Evolutionary conservation across 2,888 invertebrate genomes (phyloP).

Genomic region (Linnaemya vulpina): DNA sequence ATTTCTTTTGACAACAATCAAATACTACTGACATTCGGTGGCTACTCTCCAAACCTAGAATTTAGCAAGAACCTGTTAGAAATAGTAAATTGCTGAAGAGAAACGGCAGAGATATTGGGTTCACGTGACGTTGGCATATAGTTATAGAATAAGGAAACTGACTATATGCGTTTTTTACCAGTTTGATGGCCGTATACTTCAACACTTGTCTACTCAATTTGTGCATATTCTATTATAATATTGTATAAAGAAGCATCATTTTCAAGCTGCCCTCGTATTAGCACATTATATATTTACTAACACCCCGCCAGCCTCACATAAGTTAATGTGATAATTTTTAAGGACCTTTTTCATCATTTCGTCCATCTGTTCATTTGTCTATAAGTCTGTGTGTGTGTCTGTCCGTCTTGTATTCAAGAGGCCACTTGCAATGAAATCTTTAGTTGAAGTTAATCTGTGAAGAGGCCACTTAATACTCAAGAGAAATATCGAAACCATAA

Average conservation of each 20-base stretch:
- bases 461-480: constrained; percentile 50
- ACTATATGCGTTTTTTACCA: background rate
- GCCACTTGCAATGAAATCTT: constrained; percentile 11
- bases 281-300: constrained; percentile 3
- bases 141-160: too few species aligned
- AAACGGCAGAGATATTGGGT: too few species aligned
- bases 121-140: too few species aligned
- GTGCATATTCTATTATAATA: background rate
- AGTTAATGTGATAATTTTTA: constrained; percentile 14
- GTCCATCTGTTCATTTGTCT: background rate
- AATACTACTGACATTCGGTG: too few species aligned
- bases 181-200: background rate
- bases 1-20: too few species aligned
- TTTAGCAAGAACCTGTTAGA: too few species aligned
- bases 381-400: background rate
- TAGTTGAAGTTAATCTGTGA: constrained; percentile 25
- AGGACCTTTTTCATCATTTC: constrained; percentile 17
- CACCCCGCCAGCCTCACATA: constrained; percentile 6
- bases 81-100: too few species aligned
- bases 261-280: background rate
- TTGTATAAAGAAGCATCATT: background rate
- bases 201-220: background rate
- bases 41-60: too few species aligned
- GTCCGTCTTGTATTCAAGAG: constrained; percentile 2
- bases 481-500: constrained; percentile 10